phyloP scores from a whole-genome alignment of 2,113 vertebrate genomes.

The Aleadryas rufinucha region DNA sequence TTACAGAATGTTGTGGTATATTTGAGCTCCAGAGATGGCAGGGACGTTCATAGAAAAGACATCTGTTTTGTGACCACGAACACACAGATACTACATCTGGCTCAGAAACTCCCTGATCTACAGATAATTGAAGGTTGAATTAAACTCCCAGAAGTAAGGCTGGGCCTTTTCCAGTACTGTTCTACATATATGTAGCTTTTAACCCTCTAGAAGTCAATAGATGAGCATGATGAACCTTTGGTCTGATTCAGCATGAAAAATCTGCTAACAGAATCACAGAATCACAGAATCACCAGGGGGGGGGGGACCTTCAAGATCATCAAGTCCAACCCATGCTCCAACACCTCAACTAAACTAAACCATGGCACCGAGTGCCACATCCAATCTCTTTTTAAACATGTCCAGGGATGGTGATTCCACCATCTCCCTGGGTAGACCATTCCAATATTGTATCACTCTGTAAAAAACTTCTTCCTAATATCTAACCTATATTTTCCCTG shows the following conservation, averaged over 20 bases:
- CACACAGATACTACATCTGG: background rate
- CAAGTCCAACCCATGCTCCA: too few species aligned
- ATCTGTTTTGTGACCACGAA: background rate
- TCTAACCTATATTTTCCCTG: too few species aligned
- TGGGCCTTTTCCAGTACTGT: background rate
- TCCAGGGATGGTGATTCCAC: too few species aligned
- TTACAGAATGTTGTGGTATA: background rate
- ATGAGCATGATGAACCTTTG: background rate
- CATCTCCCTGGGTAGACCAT: too few species aligned
- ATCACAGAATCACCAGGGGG: too few species aligned
- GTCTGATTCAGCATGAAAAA: background rate
- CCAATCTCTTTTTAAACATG: too few species aligned
- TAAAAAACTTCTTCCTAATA: too few species aligned
- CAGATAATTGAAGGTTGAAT: background rate
- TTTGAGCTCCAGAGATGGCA: background rate
- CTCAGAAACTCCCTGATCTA: background rate
- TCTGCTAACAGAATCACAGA: too few species aligned
- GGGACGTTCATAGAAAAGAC: background rate
- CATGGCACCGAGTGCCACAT: too few species aligned
- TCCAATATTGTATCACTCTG: too few species aligned
- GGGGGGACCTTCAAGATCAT: too few species aligned
- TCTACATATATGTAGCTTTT: background rate
- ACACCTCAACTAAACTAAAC: too few species aligned
- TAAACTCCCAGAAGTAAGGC: background rate
- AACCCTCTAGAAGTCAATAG: background rate